Conservation (phyloP, 2,797 vertebrate genomes). For the Chiroxiphia lanceolata region DNA sequence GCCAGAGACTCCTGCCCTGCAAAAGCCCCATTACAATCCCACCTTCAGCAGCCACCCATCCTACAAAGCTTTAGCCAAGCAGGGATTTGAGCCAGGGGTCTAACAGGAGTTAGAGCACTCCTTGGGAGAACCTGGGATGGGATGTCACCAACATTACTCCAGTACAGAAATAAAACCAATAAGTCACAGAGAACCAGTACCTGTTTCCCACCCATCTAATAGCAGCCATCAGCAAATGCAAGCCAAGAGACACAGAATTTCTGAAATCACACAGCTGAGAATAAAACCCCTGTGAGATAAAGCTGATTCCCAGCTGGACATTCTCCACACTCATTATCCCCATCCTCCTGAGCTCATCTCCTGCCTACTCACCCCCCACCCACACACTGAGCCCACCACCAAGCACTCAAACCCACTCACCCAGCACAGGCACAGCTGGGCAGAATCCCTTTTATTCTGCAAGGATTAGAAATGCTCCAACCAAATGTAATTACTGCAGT, state of each 20-base stretch:
- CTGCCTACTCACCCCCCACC: background rate
- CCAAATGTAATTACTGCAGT: background rate
- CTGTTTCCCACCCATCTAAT: background rate
- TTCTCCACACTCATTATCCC: background rate
- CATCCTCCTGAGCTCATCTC: background rate
- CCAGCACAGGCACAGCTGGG: background rate
- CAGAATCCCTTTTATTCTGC: background rate
- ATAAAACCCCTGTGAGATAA: background rate
- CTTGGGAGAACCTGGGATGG: rapidly evolving
- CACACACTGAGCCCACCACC: background rate
- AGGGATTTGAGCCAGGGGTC: background rate
- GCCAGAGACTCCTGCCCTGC: background rate
- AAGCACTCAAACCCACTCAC: background rate
- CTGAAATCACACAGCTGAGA: background rate
- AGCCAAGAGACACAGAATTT: background rate
- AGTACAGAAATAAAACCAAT: background rate
- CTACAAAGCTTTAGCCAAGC: background rate
- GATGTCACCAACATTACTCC: too few species aligned
- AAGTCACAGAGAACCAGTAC: background rate
- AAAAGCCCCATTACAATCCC: background rate
- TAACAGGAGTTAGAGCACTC: background rate
- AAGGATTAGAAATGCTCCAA: background rate
- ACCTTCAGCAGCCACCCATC: background rate
- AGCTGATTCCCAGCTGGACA: background rate
- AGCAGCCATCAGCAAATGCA: background rate